These are phyloP conservation scores for Trematomus bernacchii DNA, from an alignment of 2,797 vertebrate species.

Conservation along the genomic window DNA sequence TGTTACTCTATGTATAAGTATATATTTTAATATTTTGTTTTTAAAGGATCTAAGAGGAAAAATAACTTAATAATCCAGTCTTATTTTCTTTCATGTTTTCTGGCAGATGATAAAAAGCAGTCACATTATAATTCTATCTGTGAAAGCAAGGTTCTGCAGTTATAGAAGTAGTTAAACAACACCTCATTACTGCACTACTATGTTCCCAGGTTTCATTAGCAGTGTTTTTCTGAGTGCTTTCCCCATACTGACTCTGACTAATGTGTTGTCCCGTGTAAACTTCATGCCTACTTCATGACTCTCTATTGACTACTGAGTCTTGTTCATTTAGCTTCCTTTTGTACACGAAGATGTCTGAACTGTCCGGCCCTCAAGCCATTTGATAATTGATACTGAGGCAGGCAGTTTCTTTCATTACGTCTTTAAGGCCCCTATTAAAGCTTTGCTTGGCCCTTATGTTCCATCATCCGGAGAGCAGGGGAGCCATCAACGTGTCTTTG, in stretches of 20 bases:
- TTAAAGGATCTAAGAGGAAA: conserved; percentile 8
- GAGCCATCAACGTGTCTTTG: conserved; percentile 67
- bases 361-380: conserved; percentile 50
- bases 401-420: conserved; percentile 67
- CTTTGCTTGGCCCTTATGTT: conserved; percentile 48
- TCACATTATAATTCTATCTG: not conserved
- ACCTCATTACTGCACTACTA: not conserved
- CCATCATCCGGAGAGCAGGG: conserved; percentile 49
- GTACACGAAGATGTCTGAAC: conserved; percentile 17
- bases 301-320: conserved; percentile 16
- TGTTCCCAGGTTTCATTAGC: not conserved
- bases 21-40: not conserved
- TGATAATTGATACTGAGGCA: conserved; percentile 75
- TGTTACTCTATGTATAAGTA: not conserved
- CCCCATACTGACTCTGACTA: not conserved
- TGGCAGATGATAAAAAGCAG: conserved; percentile 14
- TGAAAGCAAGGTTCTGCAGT: not conserved
- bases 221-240: conserved; percentile 5
- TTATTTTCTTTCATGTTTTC: conserved; percentile 12
- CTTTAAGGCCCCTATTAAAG: conserved; percentile 69
- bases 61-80: not conserved
- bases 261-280: conserved; percentile 34
- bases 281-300: conserved; percentile 27
- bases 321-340: conserved; percentile 21
- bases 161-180: not conserved